Evolutionary conservation across 37 sponge, comb jelly and placozoan genomes (phyloP), one percentile per base, ranked within the genome.

Genomic region (Hormiphora californensis): DNA sequence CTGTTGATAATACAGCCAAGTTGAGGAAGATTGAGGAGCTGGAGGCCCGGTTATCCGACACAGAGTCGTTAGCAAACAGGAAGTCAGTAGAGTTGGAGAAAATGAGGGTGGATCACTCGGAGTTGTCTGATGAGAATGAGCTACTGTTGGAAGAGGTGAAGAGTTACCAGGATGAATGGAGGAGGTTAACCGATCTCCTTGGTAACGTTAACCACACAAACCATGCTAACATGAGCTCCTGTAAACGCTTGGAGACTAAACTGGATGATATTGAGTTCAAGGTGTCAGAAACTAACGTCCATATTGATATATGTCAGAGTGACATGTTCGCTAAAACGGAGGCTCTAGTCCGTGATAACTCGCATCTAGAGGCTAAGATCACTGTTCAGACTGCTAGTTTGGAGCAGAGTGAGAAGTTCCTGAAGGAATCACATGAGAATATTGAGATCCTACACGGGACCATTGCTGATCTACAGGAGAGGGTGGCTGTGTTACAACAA

Each of bases 111-210:
- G 68, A 67, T 19, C 4, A 19, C 7, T 19, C 1, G 8, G 38
- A 30, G 21, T 30, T 67, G 21, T 39, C 31, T 4, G 68, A 67
- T 19, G 68, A 67, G 30, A 67, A 67, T 39, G 68, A 67, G 7
- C 68, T 36, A 32, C 21, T 67, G 35, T 8, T 67, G 68, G 68
- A 67, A 9, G 68, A 67, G 30, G 39, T 67, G 9, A 67, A 67
- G 36, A 67, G 68, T 32, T 67, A 67, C 35, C 68, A 67, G 68
- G 68, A 67, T 5, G 68, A 67, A 67, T 67, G 68, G 68, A 67
- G 68, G 30, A 9, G 39, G 39, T 34, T 67, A 21, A 67, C 68
- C 1, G 31, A 36, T 7, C 68, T 67, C 7, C 68, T 67, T 21
- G 35, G 68, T 67, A 67, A 67, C 35, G 68, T 67, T 32, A 67